These are phyloP conservation scores for Brachyptera putata DNA, from an alignment of 2,888 invertebrate species.

Conservation along the genomic window DNA sequence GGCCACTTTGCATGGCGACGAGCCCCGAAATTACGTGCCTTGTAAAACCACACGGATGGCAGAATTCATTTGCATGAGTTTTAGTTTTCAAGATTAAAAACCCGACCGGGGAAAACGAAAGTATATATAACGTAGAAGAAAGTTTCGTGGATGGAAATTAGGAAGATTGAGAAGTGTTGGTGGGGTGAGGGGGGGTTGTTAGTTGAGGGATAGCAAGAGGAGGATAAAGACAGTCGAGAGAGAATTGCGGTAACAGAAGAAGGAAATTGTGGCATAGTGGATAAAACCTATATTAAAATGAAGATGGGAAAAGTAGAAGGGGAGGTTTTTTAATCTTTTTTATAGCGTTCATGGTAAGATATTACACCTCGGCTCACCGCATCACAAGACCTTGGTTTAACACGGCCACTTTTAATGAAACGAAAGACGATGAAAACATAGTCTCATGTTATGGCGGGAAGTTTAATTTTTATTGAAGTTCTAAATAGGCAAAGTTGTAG, in stretches of 20 bases:
- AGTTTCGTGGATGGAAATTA: conserved; percentile 23
- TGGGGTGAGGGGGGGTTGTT: conserved; percentile 22
- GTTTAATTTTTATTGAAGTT: conserved; percentile 29
- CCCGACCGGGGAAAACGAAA: conserved; percentile 40
- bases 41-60: conserved; percentile 48
- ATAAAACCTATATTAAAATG: conserved; percentile 23
- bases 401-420: conserved; percentile 32
- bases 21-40: conserved; percentile 44
- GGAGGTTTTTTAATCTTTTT: conserved; percentile 27
- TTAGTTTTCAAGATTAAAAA: conserved; percentile 49
- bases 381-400: conserved; percentile 23
- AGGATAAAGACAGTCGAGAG: conserved; percentile 29
- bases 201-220: conserved; percentile 26
- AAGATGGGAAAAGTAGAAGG: neutral
- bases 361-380: conserved; percentile 8
- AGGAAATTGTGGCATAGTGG: conserved; percentile 20
- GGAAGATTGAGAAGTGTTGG: conserved; percentile 13
- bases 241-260: neutral
- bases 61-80: conserved; percentile 47
- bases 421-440: conserved; percentile 15
- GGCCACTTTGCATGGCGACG: conserved; percentile 37
- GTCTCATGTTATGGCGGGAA: conserved; percentile 10
- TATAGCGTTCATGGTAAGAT: conserved; percentile 24
- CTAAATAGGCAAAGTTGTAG: conserved; percentile 30
- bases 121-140: conserved; percentile 46